phyloP scores from a whole-genome alignment of 2,113 vertebrate genomes.

The Gulo gulo region DNA sequence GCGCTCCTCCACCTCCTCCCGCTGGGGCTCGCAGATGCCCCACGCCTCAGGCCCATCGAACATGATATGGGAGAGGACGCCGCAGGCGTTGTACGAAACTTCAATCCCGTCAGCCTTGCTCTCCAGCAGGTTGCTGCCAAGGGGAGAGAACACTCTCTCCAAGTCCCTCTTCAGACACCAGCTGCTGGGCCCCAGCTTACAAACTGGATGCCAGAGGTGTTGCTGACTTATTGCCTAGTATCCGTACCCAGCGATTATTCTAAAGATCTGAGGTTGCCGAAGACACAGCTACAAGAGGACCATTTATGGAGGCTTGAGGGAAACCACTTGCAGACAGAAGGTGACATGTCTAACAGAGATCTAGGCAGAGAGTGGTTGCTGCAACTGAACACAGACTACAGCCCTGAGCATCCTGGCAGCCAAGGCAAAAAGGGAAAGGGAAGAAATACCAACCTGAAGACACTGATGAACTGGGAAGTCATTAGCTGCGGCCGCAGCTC shows the following conservation, averaged over 20 bases:
- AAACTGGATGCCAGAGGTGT: not conserved
- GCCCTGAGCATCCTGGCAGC: not conserved
- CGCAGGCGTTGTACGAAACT: slow-evolving; percentile 98
- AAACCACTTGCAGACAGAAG: not conserved
- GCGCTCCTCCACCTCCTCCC: slow-evolving; percentile 92
- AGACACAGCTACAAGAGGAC: not conserved
- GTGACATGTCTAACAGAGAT: not conserved
- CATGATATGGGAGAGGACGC: slow-evolving; percentile 98
- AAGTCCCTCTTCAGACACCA: not conserved
- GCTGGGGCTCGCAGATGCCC: slow-evolving; percentile 90
- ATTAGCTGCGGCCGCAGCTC: slow-evolving; percentile 94
- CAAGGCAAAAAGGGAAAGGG: not conserved
- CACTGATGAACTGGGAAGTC: slow-evolving; percentile 95
- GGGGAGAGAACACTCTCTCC: not conserved
- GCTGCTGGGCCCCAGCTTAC: not conserved
- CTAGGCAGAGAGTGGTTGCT: not conserved
- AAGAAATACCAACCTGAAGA: slow-evolving; percentile 90
- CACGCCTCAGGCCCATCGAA: slow-evolving; percentile 95
- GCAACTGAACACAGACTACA: not conserved
- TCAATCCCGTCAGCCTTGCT: slow-evolving; percentile 98
- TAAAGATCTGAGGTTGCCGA: not conserved
- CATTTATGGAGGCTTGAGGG: not conserved
- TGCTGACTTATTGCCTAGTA: not conserved
- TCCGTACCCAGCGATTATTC: not conserved
- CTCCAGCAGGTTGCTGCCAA: slow-evolving; percentile 92